Conservation (phyloP, 1,140 invertebrate species). For the Sweltsa coloradensis region DNA sequence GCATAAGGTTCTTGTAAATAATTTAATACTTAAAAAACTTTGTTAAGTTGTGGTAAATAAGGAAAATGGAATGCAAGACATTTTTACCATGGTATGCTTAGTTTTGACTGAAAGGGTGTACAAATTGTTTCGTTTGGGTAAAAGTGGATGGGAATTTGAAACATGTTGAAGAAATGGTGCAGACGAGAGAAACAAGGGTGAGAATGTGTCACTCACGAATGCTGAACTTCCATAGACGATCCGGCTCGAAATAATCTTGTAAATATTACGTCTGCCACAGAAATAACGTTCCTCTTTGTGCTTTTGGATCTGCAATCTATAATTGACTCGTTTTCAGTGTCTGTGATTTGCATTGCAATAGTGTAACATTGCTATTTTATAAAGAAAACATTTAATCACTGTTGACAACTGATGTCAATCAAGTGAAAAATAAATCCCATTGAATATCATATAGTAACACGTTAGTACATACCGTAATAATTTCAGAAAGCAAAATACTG, state of each 20-base stretch:
- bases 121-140: not conserved
- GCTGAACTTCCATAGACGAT: conserved; percentile 8
- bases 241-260: conserved; percentile 7
- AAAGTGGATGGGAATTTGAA: not conserved
- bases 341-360: conserved; percentile 15
- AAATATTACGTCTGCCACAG: conserved; percentile 6
- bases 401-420: conserved; percentile 6
- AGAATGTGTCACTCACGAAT: conserved; percentile 3
- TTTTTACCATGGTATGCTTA: too few species aligned
- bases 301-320: conserved; percentile 7
- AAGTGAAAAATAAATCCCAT: too few species aligned
- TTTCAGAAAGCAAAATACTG: too few species aligned
- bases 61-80: not conserved
- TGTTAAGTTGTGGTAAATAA: not conserved
- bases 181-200: conserved; percentile 1
- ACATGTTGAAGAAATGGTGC: not conserved
- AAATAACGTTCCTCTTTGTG: conserved; percentile 11
- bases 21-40: not conserved
- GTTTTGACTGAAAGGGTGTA: too few species aligned
- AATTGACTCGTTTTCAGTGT: conserved; percentile 11
- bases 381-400: conserved; percentile 9
- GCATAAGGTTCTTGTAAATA: not conserved
- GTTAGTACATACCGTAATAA: too few species aligned
- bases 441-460: too few species aligned
- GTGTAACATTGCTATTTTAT: conserved; percentile 6